Conservation (phyloP, 2,113 vertebrate genomes). For the Scomber scombrus region DNA sequence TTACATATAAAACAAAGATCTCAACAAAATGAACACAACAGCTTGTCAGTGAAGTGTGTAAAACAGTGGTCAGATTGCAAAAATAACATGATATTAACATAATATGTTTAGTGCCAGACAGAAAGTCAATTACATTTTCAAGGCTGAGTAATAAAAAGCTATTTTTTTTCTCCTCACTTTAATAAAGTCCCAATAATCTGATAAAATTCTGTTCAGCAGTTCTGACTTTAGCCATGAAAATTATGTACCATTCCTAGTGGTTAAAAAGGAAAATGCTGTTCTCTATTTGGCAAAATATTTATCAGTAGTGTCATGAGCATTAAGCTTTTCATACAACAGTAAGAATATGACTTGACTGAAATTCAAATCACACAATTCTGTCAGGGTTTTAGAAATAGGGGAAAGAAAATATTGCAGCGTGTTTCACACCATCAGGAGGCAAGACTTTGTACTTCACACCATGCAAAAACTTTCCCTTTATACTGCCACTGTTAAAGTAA, state of each 20-base stretch:
- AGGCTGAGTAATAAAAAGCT: no score
- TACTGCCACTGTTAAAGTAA: neutral
- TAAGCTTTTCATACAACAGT: neutral
- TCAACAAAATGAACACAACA: constrained; percentile 10
- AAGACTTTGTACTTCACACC: neutral
- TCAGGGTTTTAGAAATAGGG: neutral
- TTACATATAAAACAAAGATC: constrained; percentile 5
- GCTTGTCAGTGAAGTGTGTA: neutral
- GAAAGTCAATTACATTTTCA: neutral
- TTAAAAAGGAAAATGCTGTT: neutral
- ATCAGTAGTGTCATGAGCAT: neutral
- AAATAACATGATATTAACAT: neutral
- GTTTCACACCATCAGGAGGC: neutral
- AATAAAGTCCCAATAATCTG: no score
- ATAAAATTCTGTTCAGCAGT: neutral
- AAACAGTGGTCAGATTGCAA: neutral
- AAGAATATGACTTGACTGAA: neutral
- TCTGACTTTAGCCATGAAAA: neutral
- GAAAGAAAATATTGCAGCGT: neutral
- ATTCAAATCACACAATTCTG: neutral
- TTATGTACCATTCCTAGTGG: neutral
- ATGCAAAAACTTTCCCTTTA: constrained; percentile 25
- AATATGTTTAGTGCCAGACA: neutral
- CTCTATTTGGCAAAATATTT: neutral
- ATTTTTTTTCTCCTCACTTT: no score